phyloP scores from a whole-genome alignment of 1,140 invertebrate genomes.

The Rhopalosiphum padi region DNA sequence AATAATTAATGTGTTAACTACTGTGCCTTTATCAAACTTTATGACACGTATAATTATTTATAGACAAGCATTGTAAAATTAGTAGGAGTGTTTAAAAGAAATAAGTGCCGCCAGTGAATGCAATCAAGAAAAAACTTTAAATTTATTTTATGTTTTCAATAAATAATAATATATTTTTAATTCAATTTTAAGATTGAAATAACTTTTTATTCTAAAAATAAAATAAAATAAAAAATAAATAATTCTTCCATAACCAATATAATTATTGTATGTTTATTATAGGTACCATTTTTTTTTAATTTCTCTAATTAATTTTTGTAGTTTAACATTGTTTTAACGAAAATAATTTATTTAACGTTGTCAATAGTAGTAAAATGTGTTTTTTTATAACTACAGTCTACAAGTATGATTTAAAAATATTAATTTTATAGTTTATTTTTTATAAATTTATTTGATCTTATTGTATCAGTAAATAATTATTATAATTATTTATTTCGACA shows the following conservation, averaged over 20 bases:
- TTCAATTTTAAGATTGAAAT: neutral
- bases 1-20: neutral
- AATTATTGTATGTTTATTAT: neutral
- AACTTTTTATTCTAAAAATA: neutral
- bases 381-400: neutral
- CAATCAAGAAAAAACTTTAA: neutral
- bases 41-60: neutral
- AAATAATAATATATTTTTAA: neutral
- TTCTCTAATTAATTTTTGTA: neutral
- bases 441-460: neutral
- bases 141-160: neutral
- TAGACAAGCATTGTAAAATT: neutral
- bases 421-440: neutral
- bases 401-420: neutral
- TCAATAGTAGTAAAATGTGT: neutral
- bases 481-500: neutral
- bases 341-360: neutral
- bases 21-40: neutral
- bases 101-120: neutral
- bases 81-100: neutral
- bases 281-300: neutral
- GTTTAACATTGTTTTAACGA: neutral
- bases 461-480: neutral
- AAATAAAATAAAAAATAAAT: neutral
- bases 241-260: neutral